Base-by-base conservation (phyloP, 1,140 invertebrate species). In the Neodiprion pinetum region DNA sequence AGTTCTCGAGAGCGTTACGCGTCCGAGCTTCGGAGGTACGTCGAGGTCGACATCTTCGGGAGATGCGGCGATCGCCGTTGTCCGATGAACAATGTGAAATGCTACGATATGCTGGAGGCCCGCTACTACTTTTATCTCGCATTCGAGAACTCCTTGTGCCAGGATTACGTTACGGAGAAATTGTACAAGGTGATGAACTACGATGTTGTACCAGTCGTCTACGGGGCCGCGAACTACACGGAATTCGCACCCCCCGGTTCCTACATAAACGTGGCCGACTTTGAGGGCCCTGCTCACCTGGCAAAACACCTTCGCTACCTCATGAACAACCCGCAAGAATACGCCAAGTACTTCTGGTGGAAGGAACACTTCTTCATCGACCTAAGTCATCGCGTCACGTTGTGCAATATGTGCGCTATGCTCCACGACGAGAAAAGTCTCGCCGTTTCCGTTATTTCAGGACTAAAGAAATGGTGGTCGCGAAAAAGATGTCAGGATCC, bases 81-180 rank as follows among this genome's bases (percentile, higher is more conserved):
- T 17, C 3, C 11, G n/a, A 17, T 8, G 4, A 17, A 17, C n/a
- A 61, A 5, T 9, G 53, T 17, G 11, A 76, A 82, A n/a, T 90
- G 88, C 73, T 83, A 83, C 49, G 74, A 84, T 28, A 78, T 80
- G 61, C 74, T 91, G 7, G 73, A 81, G 67, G 78, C 79, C 2
- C 78, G 86, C 48, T 93, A 93, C 82, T 90, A 90, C 77, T 93
- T 93, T 79, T 93, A 93, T 83, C 81, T 93, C 23, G 86, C 92
- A 0, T 92, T 93, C 74, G 92, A 93, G 80, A 93, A 93, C 80
- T 88, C 89, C 28, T 82, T 87, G 28, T 83, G 82, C 70, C 82
- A 83, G 47, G 91, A 91, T 80, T 92, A 92, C 79, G 86, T 91
- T 10, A 92, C 91, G 0, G 91, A 92, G 76, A 92, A 92, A 76